Base-by-base conservation (phyloP, 2,113 vertebrate species). In the Chitala chitala region DNA sequence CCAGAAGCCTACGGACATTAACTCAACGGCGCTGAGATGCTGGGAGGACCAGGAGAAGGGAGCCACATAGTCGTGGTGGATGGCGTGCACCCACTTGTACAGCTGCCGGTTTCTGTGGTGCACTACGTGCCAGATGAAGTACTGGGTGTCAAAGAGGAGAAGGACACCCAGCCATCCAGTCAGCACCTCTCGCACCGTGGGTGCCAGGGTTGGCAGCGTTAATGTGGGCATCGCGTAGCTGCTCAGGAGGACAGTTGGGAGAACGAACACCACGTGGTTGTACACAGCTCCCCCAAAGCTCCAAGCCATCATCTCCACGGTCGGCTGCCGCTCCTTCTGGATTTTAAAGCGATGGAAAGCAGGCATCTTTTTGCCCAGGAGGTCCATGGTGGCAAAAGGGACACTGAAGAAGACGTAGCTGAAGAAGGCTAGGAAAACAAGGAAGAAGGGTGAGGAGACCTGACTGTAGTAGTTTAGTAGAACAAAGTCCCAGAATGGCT, bases 71-170 rank as follows among this genome's bases (percentile, higher is more conserved):
- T 87, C 82, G 0, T 89, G 89, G 81, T 89, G 89, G 61, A 86
- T n/a, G 31, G 89, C 85, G 6, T 89, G 90, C 36, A 88, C 74
- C 76, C 79, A 86, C 8, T 64, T 69, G 82, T 91, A 90, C 36
- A 89, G 81, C 69, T 84, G 84, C 1, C 71, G 10, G n/a, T 86
- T 61, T 48, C 83, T 89, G 77, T 89, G 89, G 80, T 91, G 89
- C 7, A 85, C 69, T 40, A 82, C 53, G 53, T 89, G 89, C 89
- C 88, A 91, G 31, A 87, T 66, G 40, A 75, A 90, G 50, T 89
- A 90, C 78, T 91, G 89, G 6, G 86, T 83, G 82, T 90, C 89
- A 61, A 91, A 91, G 42, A 89, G 79, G 13, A 91, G 86, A 44
- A 89, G 81, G 1, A 54, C 17, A 24, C 83, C 87, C 69, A 90